These are phyloP conservation scores for Orthosia gothica DNA, from an alignment of 2,888 invertebrate genomes.

Conservation along the genomic window DNA sequence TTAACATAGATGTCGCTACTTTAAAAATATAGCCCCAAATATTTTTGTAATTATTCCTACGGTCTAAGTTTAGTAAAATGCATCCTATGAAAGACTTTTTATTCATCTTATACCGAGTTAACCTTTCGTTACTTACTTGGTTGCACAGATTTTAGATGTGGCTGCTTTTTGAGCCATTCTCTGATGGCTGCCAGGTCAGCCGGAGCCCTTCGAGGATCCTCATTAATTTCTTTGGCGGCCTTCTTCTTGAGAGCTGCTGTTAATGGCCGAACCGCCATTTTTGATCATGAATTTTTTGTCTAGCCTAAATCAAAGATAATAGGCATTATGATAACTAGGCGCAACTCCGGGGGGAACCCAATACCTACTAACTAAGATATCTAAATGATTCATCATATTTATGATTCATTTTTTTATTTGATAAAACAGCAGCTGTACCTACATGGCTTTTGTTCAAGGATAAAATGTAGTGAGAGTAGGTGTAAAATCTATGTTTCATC, in stretches of 20 bases:
- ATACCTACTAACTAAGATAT: not conserved
- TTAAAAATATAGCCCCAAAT: not conserved
- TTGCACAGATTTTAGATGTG: constrained; percentile 84
- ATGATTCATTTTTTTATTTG: constrained; percentile 33
- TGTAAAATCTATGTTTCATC: constrained; percentile 23
- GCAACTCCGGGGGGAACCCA: not conserved
- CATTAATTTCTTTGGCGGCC: constrained; percentile 88
- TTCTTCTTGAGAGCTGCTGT: constrained; percentile 81
- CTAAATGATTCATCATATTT: constrained; percentile 15
- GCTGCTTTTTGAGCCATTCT: constrained; percentile 90
- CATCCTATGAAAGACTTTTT: not conserved
- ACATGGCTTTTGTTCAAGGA: constrained; percentile 8
- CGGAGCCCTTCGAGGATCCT: constrained; percentile 80
- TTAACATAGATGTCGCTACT: constrained; percentile 49
- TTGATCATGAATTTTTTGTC: constrained; percentile 6
- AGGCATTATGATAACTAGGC: constrained; percentile 4
- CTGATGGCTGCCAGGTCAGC: constrained; percentile 83
- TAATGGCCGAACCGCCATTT: constrained; percentile 81
- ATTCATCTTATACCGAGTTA: not conserved
- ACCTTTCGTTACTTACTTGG: constrained; percentile 79
- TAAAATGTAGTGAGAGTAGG: not conserved
- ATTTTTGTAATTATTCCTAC: no score
- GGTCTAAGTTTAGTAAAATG: no score
- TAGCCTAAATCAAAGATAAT: constrained; percentile 18
- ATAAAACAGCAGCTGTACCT: constrained; percentile 1